Percentiles rank a stretch among this genome's conserved stretches.
Conservation (phyloP, 2,888 invertebrate genomes). For the Teinopalpus imperialis region DNA sequence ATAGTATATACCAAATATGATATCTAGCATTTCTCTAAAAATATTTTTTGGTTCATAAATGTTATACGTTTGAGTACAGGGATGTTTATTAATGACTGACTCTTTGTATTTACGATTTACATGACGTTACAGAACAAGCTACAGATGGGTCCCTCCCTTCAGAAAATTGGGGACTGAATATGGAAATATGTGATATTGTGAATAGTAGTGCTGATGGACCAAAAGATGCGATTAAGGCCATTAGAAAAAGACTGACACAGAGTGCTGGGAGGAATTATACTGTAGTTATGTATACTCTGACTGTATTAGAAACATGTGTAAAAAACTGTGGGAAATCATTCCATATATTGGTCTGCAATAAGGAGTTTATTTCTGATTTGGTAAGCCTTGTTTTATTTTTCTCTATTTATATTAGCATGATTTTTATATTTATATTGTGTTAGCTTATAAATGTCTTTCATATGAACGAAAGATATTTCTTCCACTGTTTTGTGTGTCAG, state of each 20-base stretch:
- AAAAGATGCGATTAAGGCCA: conserved; percentile 97
- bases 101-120: conserved; percentile 26
- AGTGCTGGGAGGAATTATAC: conserved; percentile 98
- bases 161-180: conserved; percentile 99
- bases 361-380: conserved; percentile 96
- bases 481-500: too few species aligned
- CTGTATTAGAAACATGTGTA: conserved; percentile 97
- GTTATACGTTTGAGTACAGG: background rate
- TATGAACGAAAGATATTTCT: too few species aligned
- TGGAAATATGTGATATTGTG: conserved; percentile 99
- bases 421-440: too few species aligned
- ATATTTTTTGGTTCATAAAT: too few species aligned
- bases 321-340: conserved; percentile 98
- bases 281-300: conserved; percentile 96
- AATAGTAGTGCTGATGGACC: conserved; percentile 98
- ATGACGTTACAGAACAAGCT: conserved; percentile 90
- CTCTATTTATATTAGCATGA: too few species aligned
- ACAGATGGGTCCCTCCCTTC: conserved; percentile 96
- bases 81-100: conserved; percentile 39
- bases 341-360: conserved; percentile 93
- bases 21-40: too few species aligned
- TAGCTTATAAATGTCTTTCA: too few species aligned
- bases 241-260: conserved; percentile 94
- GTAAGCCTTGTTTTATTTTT: too few species aligned
- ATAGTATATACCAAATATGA: too few species aligned